Evolutionary conservation across 2,113 vertebrate species (phyloP).

Genomic region (Tychaedon coryphoeus): DNA sequence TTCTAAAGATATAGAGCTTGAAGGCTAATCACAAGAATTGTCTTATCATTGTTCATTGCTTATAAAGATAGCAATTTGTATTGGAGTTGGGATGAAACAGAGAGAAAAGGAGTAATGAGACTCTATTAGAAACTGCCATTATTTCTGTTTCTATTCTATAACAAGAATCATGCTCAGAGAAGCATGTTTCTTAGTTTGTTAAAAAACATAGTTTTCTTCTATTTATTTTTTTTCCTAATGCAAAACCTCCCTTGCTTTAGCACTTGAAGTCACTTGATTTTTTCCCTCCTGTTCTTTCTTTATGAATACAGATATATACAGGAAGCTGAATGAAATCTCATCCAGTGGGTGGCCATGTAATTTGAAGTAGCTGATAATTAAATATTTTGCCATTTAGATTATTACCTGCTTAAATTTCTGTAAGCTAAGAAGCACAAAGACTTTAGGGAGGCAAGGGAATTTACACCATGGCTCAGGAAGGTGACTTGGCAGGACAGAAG

Average conservation of each 20-base stretch:
- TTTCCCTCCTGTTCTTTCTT: neutral
- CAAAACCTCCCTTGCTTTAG: neutral
- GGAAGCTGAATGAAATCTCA: neutral
- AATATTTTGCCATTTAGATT: slow-evolving; percentile 5
- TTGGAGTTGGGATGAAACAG: neutral
- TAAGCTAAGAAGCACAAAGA: neutral
- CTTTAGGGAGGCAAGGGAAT: neutral
- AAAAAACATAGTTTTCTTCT: neutral
- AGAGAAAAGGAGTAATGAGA: neutral
- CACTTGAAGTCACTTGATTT: neutral
- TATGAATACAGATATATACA: neutral
- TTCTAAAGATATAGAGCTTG: neutral
- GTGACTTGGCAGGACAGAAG: neutral
- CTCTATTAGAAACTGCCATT: neutral
- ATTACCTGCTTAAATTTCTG: slow-evolving; percentile 11
- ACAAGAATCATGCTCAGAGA: neutral
- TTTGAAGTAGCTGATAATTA: slow-evolving; percentile 1
- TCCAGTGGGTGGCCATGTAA: neutral
- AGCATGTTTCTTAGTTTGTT: neutral
- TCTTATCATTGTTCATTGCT: neutral
- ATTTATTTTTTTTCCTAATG: neutral
- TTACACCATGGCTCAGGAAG: neutral
- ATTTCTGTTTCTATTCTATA: neutral
- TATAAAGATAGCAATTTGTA: neutral
- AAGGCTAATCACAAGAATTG: neutral